phyloP scores from a whole-genome alignment of 2,797 vertebrate genomes.

The Falco naumanni region DNA sequence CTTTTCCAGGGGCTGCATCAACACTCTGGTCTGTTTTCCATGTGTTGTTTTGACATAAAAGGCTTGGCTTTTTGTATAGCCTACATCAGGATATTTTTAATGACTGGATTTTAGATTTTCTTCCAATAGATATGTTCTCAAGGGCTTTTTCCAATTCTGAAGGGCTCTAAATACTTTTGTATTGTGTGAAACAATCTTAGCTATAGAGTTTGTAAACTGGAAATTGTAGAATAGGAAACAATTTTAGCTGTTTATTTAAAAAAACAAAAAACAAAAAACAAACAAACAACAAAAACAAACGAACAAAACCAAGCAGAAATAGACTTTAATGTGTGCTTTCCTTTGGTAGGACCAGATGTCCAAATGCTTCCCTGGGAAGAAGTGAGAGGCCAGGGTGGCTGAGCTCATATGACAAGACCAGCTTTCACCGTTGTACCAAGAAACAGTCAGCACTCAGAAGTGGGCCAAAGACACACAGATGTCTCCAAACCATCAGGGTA shows the following conservation, averaged over 20 bases:
- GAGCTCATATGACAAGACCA: background rate
- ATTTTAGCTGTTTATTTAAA: background rate
- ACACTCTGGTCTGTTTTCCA: background rate
- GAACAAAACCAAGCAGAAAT: background rate
- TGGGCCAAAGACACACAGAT: background rate
- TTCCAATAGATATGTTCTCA: background rate
- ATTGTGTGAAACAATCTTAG: background rate
- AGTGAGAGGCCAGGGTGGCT: background rate
- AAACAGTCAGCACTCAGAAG: background rate
- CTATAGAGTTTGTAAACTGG: background rate
- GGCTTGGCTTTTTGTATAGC: background rate
- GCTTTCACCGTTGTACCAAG: background rate
- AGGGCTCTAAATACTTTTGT: background rate
- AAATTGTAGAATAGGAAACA: background rate
- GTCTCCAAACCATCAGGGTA: background rate
- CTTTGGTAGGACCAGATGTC: background rate
- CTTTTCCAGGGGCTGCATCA: background rate
- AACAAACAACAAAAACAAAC: too few species aligned
- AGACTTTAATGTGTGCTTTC: background rate
- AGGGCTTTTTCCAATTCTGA: background rate
- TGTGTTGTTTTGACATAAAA: background rate
- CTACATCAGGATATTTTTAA: background rate
- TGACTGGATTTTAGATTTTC: background rate
- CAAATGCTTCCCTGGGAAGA: background rate
- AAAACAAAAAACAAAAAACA: background rate